These are phyloP conservation scores for Porites lutea DNA, from an alignment of 64 coral and sea anemone species.

Conservation along the genomic window DNA sequence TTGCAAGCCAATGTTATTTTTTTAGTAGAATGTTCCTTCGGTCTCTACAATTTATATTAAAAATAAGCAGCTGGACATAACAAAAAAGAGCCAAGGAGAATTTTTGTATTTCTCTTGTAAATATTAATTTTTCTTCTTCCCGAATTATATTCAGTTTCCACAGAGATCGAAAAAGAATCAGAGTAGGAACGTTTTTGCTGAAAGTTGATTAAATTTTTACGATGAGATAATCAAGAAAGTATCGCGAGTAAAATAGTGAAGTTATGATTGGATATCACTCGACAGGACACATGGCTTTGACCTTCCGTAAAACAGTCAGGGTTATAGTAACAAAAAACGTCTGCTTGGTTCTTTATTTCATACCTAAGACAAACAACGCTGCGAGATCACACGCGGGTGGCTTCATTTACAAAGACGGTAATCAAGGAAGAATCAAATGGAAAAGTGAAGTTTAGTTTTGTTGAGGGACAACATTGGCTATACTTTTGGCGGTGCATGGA, in stretches of 20 bases:
- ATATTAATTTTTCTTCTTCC: not conserved
- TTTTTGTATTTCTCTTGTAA: not conserved
- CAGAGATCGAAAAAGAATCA: not conserved
- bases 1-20: too few species aligned
- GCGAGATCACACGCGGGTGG: not conserved
- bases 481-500: not conserved
- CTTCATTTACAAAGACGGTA: not conserved
- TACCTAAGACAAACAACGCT: conserved; percentile 1
- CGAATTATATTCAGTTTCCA: not conserved
- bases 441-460: not conserved
- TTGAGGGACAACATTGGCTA: not conserved
- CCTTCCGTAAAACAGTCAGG: not conserved
- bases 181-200: not conserved
- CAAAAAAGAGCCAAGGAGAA: too few species aligned
- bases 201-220: conserved; percentile 1
- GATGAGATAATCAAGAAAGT: not conserved
- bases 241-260: not conserved
- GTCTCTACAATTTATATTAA: too few species aligned
- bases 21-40: too few species aligned
- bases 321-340: not conserved
- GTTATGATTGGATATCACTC: not conserved
- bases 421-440: conserved; percentile 14
- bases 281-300: not conserved
- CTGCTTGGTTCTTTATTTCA: conserved; percentile 10
- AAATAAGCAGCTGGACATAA: too few species aligned